Base-by-base conservation (phyloP, 35 echinoderm and acorn worm species). In the Lytechinus pictus region DNA sequence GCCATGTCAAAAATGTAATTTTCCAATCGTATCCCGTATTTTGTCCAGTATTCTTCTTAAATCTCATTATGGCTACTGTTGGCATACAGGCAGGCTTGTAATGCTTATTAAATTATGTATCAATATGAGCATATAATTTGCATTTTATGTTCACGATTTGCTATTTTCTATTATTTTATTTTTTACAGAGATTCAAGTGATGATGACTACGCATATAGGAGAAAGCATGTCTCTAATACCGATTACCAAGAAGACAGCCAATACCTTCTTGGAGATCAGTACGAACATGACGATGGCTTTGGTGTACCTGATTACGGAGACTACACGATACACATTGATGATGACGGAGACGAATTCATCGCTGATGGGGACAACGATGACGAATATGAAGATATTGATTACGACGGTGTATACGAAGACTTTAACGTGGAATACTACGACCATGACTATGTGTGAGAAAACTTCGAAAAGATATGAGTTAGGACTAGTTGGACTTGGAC, bases 111-210 rank as follows among this genome's bases (percentile, higher is more conserved):
- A 44, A 2, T 44, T 44, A 44, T 44, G 33, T 44, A 44, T 44
- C 33, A 44, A 44, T 44, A 44, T 44, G 33, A 44, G 33, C 33
- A 44, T 44, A 44, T 44, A 44, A 44, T 44, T 44, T 2, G 33
- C 33, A 44, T 44, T 44, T 1, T 44, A 44, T 44, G 33, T 44
- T 44, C 33, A 44, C 33, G 33, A 44, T 44, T 44, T 44, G 33
- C 33, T 44, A 44, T 44, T 44, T 44, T 44, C 33, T 44, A 44
- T 44, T 2, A 44, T 44, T 95, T 52, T 54, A 44, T 53, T 12
- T 6, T 19, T 89, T 24, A 14, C 86, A 95, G 95, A 53, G 95
- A 28, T 28, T 95, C 95, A 16, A 95, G 95, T 60, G 95, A 95
- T n/a, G 95, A 95, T 14, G 95, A 95, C 19, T 33, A 29, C 8